phyloP scores from a whole-genome alignment of 2,888 invertebrate genomes.

The Agriotes lineatus region DNA sequence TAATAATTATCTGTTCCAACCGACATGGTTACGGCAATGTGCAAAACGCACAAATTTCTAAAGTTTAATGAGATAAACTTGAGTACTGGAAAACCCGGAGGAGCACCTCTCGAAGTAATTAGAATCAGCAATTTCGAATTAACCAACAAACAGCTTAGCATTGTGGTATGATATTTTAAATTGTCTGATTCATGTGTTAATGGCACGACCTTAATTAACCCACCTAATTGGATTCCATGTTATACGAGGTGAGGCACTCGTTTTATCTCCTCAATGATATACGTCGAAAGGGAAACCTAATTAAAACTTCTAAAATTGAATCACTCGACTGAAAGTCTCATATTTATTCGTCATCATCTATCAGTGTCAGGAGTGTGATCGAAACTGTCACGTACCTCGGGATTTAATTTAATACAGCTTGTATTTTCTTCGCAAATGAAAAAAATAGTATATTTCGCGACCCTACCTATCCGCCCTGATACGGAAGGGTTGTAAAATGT shows the following conservation, averaged over 20 bases:
- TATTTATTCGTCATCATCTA: constrained; percentile 44
- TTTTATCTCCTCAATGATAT: constrained; percentile 28
- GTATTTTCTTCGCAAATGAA: constrained; percentile 39
- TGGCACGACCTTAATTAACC: constrained; percentile 39
- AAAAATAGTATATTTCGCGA: constrained; percentile 50
- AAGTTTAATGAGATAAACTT: neutral
- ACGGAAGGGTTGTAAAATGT: constrained; percentile 56
- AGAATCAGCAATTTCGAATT: constrained; percentile 12
- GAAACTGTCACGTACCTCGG: constrained; percentile 41
- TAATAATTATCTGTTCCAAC: too few relatives aligned
- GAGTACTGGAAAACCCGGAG: neutral
- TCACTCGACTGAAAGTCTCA: constrained; percentile 39
- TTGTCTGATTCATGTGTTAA: constrained; percentile 37
- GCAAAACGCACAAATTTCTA: too few relatives aligned
- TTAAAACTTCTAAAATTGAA: constrained; percentile 42
- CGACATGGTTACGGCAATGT: too few relatives aligned
- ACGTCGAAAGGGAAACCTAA: constrained; percentile 38
- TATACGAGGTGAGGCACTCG: constrained; percentile 26
- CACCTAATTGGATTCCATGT: constrained; percentile 31
- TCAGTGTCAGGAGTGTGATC: constrained; percentile 41
- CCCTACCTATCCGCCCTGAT: constrained; percentile 1
- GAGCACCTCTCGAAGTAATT: constrained; percentile 16
- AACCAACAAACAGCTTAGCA: constrained; percentile 25
- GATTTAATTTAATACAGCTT: constrained; percentile 41
- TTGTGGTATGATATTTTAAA: constrained; percentile 34